A percentile compares a stretch with the other conserved stretches of the same genome.
Evolutionary conservation across 1,140 invertebrate genomes (phyloP).

Genomic region (Delia radicum): DNA sequence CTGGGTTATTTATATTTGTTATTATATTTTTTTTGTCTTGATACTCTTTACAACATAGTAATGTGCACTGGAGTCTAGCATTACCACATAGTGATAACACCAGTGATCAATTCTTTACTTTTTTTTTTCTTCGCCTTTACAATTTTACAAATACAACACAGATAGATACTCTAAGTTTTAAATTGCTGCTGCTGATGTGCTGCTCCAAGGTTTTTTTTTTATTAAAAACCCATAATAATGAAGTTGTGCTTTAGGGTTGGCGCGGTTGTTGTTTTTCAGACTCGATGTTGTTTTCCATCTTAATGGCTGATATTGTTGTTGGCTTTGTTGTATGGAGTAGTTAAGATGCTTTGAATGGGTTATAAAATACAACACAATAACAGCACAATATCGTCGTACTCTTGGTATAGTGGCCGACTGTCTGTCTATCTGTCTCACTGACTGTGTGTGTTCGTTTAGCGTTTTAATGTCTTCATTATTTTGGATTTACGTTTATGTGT

Average conservation of each 20-base stretch:
- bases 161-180: no score
- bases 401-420: not conserved
- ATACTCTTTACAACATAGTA: no score
- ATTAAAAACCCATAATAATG: not conserved
- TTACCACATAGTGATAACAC: no score
- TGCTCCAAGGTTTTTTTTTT: slow-evolving; percentile 2
- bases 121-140: no score
- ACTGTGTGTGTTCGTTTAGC: not conserved
- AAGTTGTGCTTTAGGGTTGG: not conserved
- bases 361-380: not conserved
- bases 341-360: slow-evolving; percentile 17
- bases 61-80: no score
- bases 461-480: slow-evolving; percentile 14
- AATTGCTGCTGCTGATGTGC: no score
- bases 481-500: slow-evolving; percentile 22
- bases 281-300: not conserved
- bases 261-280: not conserved
- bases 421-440: slow-evolving; percentile 19
- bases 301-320: slow-evolving; percentile 16
- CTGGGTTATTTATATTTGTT: no score
- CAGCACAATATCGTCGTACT: not conserved
- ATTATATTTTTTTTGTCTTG: no score
- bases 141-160: no score
- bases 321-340: not conserved
- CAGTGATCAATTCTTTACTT: no score